Conservation (phyloP, 1,140 invertebrate species). For the Linepithema humile region DNA sequence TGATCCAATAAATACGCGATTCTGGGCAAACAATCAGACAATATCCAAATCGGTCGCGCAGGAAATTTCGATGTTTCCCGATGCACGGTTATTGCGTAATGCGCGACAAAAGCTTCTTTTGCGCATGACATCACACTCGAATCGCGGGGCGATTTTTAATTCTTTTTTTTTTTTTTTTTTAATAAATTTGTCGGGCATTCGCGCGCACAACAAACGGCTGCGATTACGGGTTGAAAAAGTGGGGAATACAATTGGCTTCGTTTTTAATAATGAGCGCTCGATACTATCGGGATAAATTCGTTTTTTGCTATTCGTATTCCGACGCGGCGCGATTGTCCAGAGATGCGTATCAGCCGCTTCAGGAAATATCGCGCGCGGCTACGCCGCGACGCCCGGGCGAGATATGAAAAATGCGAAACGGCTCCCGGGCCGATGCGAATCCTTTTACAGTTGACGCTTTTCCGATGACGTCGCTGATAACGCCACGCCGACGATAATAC, state of each 20-base stretch:
- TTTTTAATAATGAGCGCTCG: conserved; percentile 41
- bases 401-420: conserved; percentile 62
- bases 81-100: not conserved
- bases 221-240: conserved; percentile 13
- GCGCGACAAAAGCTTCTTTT: not conserved
- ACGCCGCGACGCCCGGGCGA: conserved; percentile 18
- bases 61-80: not conserved
- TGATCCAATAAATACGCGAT: conserved; percentile 21
- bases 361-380: conserved; percentile 37
- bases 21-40: not conserved
- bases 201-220: not conserved
- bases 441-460: conserved; percentile 51
- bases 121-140: not conserved
- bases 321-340: not conserved
- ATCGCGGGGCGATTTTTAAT: not conserved
- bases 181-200: not conserved
- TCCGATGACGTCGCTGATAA: conserved; percentile 51
- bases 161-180: too few species aligned
- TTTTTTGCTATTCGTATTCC: not conserved
- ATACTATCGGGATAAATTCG: conserved; percentile 48
- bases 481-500: conserved; percentile 33
- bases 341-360: conserved; percentile 29
- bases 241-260: conserved; percentile 33
- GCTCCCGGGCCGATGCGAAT: conserved; percentile 65
- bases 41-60: not conserved